Percentiles rank a stretch among this genome's conserved stretches.
These are phyloP conservation scores for Malurus splendens DNA, from an alignment of 2,797 vertebrate species.

Conservation along the genomic window DNA sequence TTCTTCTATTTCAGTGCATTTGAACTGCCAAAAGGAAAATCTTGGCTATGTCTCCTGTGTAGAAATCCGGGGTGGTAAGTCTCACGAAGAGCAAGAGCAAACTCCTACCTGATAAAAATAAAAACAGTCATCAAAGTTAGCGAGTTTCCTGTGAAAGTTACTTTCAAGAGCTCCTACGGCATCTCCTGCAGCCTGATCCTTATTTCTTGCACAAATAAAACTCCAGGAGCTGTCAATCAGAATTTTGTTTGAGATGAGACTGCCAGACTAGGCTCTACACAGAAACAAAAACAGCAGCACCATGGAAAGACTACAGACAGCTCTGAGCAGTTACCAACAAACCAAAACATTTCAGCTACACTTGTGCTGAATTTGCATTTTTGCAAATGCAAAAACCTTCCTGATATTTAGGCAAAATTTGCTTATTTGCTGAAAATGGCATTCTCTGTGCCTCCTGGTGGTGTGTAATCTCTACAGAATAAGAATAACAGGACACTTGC, in stretches of 20 bases:
- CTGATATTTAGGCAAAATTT: background rate
- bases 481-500: background rate
- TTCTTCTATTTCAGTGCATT: conserved; percentile 22
- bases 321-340: background rate
- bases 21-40: background rate
- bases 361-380: background rate
- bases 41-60: background rate
- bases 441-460: background rate
- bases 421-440: background rate
- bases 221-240: background rate
- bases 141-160: background rate
- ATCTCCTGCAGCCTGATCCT: background rate
- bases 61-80: background rate
- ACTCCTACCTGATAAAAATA: background rate
- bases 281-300: background rate
- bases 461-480: background rate
- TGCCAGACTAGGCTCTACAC: background rate
- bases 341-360: background rate
- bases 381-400: background rate
- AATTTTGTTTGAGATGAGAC: background rate
- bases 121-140: background rate
- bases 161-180: background rate
- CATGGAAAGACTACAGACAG: background rate
- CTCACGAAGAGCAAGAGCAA: background rate
- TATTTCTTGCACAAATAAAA: background rate